Base-by-base conservation (phyloP, 2,113 vertebrate species). In the Corythornis madagascariensis region DNA sequence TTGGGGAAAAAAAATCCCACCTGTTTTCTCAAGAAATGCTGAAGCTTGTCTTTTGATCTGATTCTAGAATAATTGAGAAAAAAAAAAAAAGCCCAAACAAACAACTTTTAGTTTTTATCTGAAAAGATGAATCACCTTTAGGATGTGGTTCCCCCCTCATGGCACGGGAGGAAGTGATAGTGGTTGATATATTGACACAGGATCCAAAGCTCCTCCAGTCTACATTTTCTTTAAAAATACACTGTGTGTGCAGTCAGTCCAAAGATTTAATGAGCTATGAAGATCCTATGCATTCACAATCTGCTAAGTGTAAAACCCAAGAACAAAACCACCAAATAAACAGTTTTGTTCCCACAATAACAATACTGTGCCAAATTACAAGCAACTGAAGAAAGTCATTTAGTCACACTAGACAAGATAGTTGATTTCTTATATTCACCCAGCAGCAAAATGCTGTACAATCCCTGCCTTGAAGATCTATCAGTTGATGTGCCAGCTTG, bases 241-340 rank as follows among this genome's bases (percentile, higher is more conserved):
- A 42, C 10, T 70, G 76, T 81, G 35, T 86, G 60, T 81, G 73
- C 59, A 77, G 60, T 55, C 25, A 79, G 53, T 48, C 13, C 22
- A 47, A 83, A 52, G 48, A 71, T 35, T 84, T 33, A 83, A 83
- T 18, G 57, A 90, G 94, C 77, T 92, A 90, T 83, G 86, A 88
- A 88, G 73, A 74, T 52, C 83, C 73, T 9, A 3, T 63, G 14
- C 65, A 71, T 77, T 93, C 71, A 64, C 77, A 81, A 60, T 81
- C 65, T 90, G 65, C 73, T 67, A 74, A 83, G 33, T 55, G 26
- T 63, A 74, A 83, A 93, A 29, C 15, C 33, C 4, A 24, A 50
- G 47, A 77, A 65, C 3, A 90, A 81, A 80, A 81, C 4, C 72
- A 60, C 22, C 13, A 53, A 71, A 76, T 73, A 83, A 88, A 80